Conservation (phyloP, 2,113 vertebrate genomes). For the Rhinolophus ferrumequinum region DNA sequence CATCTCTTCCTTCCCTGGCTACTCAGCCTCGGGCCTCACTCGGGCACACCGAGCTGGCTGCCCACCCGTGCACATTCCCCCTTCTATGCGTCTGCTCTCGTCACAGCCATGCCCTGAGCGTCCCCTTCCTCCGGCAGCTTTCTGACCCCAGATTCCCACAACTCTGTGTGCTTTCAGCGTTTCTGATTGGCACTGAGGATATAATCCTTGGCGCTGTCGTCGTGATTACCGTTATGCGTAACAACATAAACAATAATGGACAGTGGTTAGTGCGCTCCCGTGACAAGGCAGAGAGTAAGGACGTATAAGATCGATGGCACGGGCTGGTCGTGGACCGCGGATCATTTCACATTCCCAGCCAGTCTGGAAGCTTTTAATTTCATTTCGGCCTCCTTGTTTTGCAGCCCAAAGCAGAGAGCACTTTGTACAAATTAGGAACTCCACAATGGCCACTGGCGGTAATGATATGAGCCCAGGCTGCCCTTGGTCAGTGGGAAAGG, state of each 20-base stretch:
- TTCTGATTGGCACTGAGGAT: neutral
- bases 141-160: neutral
- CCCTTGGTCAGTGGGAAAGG: neutral
- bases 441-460: neutral
- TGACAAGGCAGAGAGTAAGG: neutral
- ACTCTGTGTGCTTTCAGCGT: neutral
- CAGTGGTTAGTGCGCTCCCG: neutral
- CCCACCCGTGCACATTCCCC: neutral
- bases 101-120: neutral
- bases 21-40: accelerated
- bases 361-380: neutral
- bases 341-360: neutral
- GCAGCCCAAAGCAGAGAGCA: neutral
- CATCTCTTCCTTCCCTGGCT: neutral
- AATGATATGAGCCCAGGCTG: neutral
- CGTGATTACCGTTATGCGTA: neutral
- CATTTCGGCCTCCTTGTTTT: neutral
- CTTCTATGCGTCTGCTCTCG: accelerated
- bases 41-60: neutral
- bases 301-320: neutral
- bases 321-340: neutral
- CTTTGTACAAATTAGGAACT: neutral
- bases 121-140: neutral
- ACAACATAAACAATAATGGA: neutral
- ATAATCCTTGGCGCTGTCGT: neutral